Evolutionary conservation across 2,888 invertebrate species (phyloP).

Genomic region (Sphaerophoria rueppellii): DNA sequence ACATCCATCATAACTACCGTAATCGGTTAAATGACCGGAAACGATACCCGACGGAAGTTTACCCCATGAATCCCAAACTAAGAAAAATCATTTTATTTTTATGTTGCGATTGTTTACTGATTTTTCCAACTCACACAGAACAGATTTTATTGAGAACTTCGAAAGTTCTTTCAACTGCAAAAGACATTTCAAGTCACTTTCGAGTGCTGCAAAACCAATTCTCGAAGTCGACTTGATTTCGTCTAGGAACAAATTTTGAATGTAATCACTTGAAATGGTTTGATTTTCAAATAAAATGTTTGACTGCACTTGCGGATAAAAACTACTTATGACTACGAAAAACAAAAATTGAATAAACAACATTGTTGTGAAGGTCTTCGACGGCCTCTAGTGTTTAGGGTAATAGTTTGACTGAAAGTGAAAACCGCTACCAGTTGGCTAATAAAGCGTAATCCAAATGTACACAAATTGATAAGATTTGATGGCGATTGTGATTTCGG

Average conservation of each 20-base stretch:
- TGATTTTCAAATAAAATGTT: slow-evolving; percentile 19
- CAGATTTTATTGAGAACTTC: slow-evolving; percentile 20
- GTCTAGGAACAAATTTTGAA: slow-evolving; percentile 36
- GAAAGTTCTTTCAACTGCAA: slow-evolving; percentile 19
- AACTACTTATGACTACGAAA: background rate
- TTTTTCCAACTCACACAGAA: slow-evolving; percentile 38
- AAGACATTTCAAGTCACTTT: slow-evolving; percentile 28
- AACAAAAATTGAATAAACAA: background rate
- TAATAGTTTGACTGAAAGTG: too few relatives aligned
- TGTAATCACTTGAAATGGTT: slow-evolving; percentile 38
- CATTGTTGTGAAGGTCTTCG: background rate
- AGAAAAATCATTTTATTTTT: background rate
- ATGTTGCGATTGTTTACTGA: background rate
- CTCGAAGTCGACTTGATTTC: slow-evolving; percentile 3
- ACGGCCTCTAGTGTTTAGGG: background rate
- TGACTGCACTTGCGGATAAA: background rate
- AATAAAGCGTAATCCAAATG: too few relatives aligned
- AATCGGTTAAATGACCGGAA: slow-evolving; percentile 75
- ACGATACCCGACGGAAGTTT: slow-evolving; percentile 78
- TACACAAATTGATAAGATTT: too few relatives aligned
- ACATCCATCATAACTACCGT: slow-evolving; percentile 79
- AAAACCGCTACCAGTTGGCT: too few relatives aligned
- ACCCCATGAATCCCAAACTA: slow-evolving; percentile 79
- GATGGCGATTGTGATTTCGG: too few relatives aligned
- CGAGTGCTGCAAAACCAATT: background rate